A percentile compares a stretch with the other conserved stretches of the same genome.
Conservation (phyloP, 2,797 vertebrate species). For the Netta rufina region DNA sequence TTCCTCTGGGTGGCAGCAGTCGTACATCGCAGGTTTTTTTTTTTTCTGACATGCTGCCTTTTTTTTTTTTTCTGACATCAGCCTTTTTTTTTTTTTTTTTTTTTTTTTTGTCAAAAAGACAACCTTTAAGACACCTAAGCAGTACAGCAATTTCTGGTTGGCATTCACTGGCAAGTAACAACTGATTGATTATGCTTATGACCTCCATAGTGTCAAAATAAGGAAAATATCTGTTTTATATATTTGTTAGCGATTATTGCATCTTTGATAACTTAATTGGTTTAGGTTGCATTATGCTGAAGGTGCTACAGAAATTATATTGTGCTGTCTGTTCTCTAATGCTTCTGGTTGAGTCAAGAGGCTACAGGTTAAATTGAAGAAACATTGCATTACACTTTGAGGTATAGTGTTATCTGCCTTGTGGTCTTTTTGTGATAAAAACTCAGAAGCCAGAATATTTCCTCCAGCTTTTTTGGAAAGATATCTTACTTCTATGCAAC, state of each 20-base stretch:
- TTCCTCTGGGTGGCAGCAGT: conserved; percentile 55
- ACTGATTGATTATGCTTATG: neutral
- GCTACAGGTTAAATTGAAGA: neutral
- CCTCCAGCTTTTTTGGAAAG: neutral
- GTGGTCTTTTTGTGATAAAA: neutral
- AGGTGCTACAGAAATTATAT: neutral
- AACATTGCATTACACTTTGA: neutral
- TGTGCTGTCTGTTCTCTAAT: neutral
- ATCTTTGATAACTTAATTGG: neutral
- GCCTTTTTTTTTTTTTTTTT: too few relatives aligned
- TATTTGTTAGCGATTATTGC: neutral
- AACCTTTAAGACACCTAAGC: neutral
- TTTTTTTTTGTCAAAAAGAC: neutral
- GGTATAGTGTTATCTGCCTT: neutral
- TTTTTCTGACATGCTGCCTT: accelerated
- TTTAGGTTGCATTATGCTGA: neutral
- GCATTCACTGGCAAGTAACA: neutral
- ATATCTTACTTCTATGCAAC: neutral
- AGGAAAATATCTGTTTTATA: neutral
- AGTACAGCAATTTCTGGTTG: neutral
- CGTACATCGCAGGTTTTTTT: accelerated
- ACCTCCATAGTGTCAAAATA: neutral
- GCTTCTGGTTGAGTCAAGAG: neutral
- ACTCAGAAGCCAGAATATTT: neutral
- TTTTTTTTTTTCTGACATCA: too few relatives aligned